A percentile compares a stretch with the other conserved stretches of the same genome.
Conservation (phyloP, 1,140 invertebrate species). For the Eumeta japonica region DNA sequence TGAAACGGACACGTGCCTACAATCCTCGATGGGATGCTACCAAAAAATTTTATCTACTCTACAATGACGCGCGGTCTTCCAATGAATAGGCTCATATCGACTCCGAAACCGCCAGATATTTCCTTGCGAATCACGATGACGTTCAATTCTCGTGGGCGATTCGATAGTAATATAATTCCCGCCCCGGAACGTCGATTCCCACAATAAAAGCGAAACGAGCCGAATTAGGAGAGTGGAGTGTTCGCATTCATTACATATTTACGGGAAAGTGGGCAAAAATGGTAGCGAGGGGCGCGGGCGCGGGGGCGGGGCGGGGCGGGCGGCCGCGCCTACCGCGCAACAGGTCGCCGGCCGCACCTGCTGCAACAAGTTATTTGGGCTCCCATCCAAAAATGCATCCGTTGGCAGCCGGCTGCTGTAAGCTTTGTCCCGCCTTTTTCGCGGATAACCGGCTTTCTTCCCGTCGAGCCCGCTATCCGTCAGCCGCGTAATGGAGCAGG, state of each 20-base stretch:
- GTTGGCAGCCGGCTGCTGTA: slow-evolving; percentile 18
- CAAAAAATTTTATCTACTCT: too few relatives aligned
- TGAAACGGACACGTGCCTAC: too few relatives aligned
- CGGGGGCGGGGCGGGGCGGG: slow-evolving; percentile 4
- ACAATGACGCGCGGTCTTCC: too few relatives aligned
- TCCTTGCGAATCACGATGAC: too few relatives aligned
- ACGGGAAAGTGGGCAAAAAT: slow-evolving; percentile 36
- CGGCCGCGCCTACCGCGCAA: slow-evolving; percentile 21
- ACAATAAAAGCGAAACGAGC: too few relatives aligned
- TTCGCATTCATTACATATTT: slow-evolving; percentile 51
- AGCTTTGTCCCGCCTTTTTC: slow-evolving; percentile 19
- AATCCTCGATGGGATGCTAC: too few relatives aligned
- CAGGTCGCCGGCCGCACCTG: slow-evolving; percentile 26
- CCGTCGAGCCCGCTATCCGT: slow-evolving; percentile 1
- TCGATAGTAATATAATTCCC: too few relatives aligned
- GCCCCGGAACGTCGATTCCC: too few relatives aligned
- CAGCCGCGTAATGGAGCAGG: too few relatives aligned
- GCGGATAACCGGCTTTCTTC: slow-evolving; percentile 22
- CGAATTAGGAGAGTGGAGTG: slow-evolving; percentile 19
- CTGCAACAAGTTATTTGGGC: slow-evolving; percentile 51
- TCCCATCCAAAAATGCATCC: slow-evolving; percentile 52
- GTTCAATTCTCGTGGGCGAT: too few relatives aligned
- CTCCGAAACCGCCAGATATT: too few relatives aligned
- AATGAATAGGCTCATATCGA: too few relatives aligned
- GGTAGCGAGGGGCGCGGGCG: slow-evolving; percentile 28